Percentiles rank a stretch among this genome's conserved stretches.
Evolutionary conservation across 2,888 invertebrate genomes (phyloP).

Genomic region (Petrophora chlorosata): DNA sequence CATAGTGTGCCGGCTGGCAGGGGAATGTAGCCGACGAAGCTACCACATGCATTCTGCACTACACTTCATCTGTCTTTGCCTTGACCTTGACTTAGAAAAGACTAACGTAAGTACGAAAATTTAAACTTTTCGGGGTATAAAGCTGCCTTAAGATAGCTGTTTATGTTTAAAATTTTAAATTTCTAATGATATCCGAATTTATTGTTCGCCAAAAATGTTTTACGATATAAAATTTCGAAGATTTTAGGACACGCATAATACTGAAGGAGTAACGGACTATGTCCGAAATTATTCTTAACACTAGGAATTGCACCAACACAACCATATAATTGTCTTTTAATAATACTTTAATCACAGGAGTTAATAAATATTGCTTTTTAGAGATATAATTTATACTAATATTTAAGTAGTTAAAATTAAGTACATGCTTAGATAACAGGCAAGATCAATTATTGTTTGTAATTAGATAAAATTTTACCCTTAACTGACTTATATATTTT

Average conservation of each 20-base stretch:
- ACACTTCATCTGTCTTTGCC: conserved; percentile 38
- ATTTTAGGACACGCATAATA: conserved; percentile 27
- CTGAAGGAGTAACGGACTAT: conserved; percentile 51
- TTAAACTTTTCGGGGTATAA: too few relatives aligned
- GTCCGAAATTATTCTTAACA: conserved; percentile 67
- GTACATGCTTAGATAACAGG: conserved; percentile 17
- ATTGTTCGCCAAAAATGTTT: conserved; percentile 2
- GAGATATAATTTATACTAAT: conserved; percentile 46
- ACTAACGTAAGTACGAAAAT: too few relatives aligned
- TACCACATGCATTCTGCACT: conserved; percentile 77
- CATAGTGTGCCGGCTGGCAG: conserved; percentile 61
- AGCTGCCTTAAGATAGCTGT: too few relatives aligned
- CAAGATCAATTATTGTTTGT: not conserved
- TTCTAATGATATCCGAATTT: too few relatives aligned
- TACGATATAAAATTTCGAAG: conserved; percentile 14
- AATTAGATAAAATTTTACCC: not conserved
- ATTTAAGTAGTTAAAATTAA: conserved; percentile 34
- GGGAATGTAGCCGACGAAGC: conserved; percentile 69
- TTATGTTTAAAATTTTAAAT: too few relatives aligned
- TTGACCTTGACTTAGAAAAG: too few relatives aligned
- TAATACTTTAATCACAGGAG: conserved; percentile 75
- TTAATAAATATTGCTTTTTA: conserved; percentile 72
- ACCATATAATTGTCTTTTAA: conserved; percentile 76
- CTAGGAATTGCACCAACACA: conserved; percentile 82
- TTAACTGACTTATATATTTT: not conserved